phyloP scores from a whole-genome alignment of 2,888 invertebrate genomes.

The Drosophila ustulata region DNA sequence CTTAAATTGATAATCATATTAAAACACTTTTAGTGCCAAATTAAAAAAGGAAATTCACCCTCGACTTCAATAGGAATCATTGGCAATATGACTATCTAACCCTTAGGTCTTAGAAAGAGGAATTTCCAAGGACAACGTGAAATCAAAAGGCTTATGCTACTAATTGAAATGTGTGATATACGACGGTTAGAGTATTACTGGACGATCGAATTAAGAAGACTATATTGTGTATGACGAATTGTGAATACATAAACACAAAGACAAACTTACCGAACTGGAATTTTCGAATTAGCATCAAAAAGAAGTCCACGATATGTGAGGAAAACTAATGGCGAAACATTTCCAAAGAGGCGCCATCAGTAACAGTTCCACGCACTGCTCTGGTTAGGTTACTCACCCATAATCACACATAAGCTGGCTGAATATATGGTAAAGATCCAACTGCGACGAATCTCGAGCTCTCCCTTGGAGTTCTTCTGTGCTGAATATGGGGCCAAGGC shows the following conservation, averaged over 20 bases:
- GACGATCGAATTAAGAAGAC: too few relatives aligned
- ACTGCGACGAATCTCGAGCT: slow-evolving; percentile 77
- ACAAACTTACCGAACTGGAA: slow-evolving; percentile 82
- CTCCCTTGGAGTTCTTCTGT: slow-evolving; percentile 74
- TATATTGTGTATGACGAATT: too few relatives aligned
- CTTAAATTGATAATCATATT: too few relatives aligned
- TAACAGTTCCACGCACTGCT: background rate
- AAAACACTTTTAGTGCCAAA: too few relatives aligned
- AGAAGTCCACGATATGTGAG: slow-evolving; percentile 83
- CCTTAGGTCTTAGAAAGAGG: too few relatives aligned
- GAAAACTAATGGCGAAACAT: slow-evolving; percentile 60
- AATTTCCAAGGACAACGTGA: too few relatives aligned
- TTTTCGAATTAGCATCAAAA: slow-evolving; percentile 83
- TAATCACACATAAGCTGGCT: slow-evolving; percentile 67
- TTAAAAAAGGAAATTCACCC: too few relatives aligned
- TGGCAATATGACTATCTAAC: too few relatives aligned
- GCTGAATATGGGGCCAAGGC: slow-evolving; percentile 83
- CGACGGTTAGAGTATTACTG: too few relatives aligned
- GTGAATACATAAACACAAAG: background rate
- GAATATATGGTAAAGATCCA: slow-evolving; percentile 81
- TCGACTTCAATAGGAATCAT: too few relatives aligned
- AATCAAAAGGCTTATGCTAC: too few relatives aligned
- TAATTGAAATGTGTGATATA: too few relatives aligned
- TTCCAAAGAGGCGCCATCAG: background rate
- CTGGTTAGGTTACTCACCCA: slow-evolving; percentile 71